Evolutionary conservation across 2,888 invertebrate species (phyloP), one percentile per base, ranked within the genome.

Genomic region (Dynastes tityus): DNA sequence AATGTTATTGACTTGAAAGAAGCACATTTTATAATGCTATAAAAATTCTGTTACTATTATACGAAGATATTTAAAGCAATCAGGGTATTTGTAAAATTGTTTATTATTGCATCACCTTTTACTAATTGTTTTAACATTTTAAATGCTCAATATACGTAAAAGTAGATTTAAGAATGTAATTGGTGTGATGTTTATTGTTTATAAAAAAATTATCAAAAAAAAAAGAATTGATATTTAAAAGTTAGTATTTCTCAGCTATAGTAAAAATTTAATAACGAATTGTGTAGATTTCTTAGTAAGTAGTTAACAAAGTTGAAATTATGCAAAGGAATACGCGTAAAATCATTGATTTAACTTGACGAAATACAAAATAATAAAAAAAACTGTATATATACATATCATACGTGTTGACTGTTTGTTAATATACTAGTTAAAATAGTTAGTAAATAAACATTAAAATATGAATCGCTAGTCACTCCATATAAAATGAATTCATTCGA

Each of bases 331-430:
- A 6, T 45, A 5, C 11, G 40, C 58, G 4, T 16, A 61, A 61
- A 32, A 13, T 13, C 29, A 11, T 29, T 22, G 37, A 53, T 73
- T 61, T 40, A 16, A 55, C 11, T 16, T 32, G n/a, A 61, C 22
- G 64, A 65, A 58, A 78, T 63, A 73, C 49, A 29, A 74, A 64
- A 65, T 68, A 76, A 76, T n/a, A 53, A 16, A 16, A 53, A 53
- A 86, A 65, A 65, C 6, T 37, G 37, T 68, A 22, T 86, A 82
- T 87, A 86, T 87, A 87, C 86, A 88, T 88, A 88, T 88, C 87
- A 87, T 79, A n/a, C 73, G 87, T 88, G 88, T 88, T 88, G 87
- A 88, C 87, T 88, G 87, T 45, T 88, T 88, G 87, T 77, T 79
- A 77, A 64, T 51, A 67, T 64, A 64, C 16, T 79, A 77, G 77